Base-by-base conservation (phyloP, 2,888 invertebrate genomes). In the Amphipyra berbera region DNA sequence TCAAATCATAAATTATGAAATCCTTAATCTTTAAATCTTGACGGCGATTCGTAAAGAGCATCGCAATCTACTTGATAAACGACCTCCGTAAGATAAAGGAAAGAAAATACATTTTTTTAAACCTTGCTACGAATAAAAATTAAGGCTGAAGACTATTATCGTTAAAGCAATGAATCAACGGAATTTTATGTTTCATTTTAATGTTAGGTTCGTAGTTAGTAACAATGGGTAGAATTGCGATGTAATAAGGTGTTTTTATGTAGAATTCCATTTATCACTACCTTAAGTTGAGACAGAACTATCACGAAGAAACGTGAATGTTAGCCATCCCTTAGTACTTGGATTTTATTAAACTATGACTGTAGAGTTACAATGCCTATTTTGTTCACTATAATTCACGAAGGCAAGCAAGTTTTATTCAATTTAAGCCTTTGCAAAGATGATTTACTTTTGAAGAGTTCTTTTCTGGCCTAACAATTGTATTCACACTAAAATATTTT, bases 151-250 rank as follows among this genome's bases (percentile, higher is more conserved):
- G 74, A 76, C 82, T 82, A 85, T 89, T 88, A 88, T 87, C 88
- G 85, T 91, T 89, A 88, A 85, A 81, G 82, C 79, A 68, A 89
- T 92, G 88, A 91, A 90, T 92, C 86, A 89, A 81, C 85, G 73
- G 82, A 88, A 87, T 87, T 85, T 83, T 87, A 86, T 86, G 81
- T 83, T 84, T 82, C 73, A 78, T 77, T 68, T 76, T 79, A 79
- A 87, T 75, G 50, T 86, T 84, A 83, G 78, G 74, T 78, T 67
- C 67, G 37, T 47, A 48, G 81, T 79, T 83, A 82, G 85, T 85
- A 85, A 85, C 85, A 83, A 80, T 85, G 55, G 47, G 53, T 78
- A 81, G 87, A 82, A 87, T 84, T 81, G 81, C 48, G 50, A 66
- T 50, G 37, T 68, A 64, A 74, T 58, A 47, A 58, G 48, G 53